These are phyloP conservation scores for Coregonus clupeaformis DNA, from an alignment of 2,113 vertebrate species.

Conservation along the genomic window DNA sequence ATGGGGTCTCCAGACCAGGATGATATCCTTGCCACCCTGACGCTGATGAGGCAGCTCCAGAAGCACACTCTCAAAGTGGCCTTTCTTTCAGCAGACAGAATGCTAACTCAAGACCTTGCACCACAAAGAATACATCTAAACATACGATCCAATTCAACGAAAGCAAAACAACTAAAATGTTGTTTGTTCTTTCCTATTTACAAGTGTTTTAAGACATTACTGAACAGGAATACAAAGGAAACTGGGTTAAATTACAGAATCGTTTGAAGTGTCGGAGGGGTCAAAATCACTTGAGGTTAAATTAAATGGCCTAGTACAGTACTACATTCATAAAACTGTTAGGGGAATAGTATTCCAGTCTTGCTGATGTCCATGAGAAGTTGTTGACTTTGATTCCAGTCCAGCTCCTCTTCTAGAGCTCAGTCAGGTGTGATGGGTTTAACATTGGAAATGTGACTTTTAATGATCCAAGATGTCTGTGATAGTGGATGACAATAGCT, in stretches of 20 bases:
- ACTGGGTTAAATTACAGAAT: conserved; percentile 8
- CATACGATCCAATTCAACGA: neutral
- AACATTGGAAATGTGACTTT: neutral
- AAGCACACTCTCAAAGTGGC: no score
- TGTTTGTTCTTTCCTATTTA: conserved; percentile 47
- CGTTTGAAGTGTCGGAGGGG: neutral
- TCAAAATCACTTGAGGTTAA: no score
- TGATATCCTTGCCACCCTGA: no score
- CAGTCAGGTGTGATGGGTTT: neutral
- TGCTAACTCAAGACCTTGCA: no score
- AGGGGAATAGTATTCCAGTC: neutral
- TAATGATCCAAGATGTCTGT: neutral
- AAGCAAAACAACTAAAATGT: neutral
- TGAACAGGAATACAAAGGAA: conserved; percentile 27
- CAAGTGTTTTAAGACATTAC: conserved; percentile 23
- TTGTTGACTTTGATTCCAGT: neutral
- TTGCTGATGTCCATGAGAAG: no score
- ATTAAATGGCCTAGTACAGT: neutral
- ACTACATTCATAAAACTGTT: conserved; percentile 37
- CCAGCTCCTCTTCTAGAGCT: neutral
- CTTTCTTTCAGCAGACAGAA: no score
- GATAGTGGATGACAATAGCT: neutral
- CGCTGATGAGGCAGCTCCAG: neutral
- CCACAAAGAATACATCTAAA: neutral
- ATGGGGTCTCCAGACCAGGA: no score